A percentile compares a stretch with the other conserved stretches of the same genome.
phyloP scores from a whole-genome alignment of 2,797 vertebrate genomes.

The Neopelma chrysocephalum region DNA sequence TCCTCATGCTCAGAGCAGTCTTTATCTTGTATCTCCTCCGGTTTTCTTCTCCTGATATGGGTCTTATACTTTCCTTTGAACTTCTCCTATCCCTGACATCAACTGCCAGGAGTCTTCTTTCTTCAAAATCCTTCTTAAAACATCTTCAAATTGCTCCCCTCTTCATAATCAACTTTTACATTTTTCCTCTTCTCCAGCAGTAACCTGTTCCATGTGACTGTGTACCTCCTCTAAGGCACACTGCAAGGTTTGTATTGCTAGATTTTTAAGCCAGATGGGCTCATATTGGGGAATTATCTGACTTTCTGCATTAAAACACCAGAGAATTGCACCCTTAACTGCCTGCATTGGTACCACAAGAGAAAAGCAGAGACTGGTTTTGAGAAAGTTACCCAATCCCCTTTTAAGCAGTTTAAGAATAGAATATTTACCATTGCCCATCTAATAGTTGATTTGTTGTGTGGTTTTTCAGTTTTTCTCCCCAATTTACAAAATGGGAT shows the following conservation, averaged over 20 bases:
- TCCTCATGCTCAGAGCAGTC: neutral
- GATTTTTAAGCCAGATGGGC: neutral
- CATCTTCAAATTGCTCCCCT: neutral
- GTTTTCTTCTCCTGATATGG: conserved; percentile 1
- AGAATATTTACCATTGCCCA: neutral
- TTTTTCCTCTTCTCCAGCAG: neutral
- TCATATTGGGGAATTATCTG: neutral
- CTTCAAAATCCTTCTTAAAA: neutral
- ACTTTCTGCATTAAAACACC: neutral
- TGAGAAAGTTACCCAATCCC: neutral
- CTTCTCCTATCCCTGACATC: neutral
- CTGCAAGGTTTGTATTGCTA: neutral
- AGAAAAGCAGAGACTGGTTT: neutral
- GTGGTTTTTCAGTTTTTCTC: neutral
- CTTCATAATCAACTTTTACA: neutral
- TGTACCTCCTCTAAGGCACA: neutral
- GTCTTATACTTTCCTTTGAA: conserved; percentile 39
- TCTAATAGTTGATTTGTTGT: neutral
- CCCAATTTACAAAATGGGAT: neutral
- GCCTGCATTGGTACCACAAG: neutral
- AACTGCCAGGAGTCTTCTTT: neutral
- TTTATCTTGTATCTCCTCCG: conserved; percentile 31
- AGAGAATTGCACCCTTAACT: neutral
- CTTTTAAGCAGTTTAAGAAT: neutral
- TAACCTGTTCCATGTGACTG: neutral